Evolutionary conservation across 2,888 invertebrate species (phyloP).

Genomic region (Tholera decimalis): DNA sequence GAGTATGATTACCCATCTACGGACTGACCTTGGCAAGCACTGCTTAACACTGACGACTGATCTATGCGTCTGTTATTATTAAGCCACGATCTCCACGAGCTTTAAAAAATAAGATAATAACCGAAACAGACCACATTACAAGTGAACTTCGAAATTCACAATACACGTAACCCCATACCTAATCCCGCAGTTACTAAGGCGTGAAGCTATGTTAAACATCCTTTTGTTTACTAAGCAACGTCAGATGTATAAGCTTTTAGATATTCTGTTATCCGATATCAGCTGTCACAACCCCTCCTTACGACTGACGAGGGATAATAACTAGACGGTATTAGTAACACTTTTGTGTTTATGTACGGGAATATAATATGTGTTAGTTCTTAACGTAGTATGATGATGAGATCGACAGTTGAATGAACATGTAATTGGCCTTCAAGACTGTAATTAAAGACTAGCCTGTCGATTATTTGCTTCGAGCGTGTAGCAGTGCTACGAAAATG

Average conservation of each 20-base stretch:
- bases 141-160: constrained; percentile 15
- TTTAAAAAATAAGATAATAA: constrained; percentile 2
- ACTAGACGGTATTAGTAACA: constrained; percentile 57
- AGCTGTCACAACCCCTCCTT: constrained; percentile 68
- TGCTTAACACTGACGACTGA: too few relatives aligned
- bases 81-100: too few relatives aligned
- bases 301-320: constrained; percentile 77
- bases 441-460: constrained; percentile 3
- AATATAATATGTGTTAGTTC: constrained; percentile 28
- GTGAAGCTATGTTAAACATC: constrained; percentile 51
- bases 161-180: constrained; percentile 11
- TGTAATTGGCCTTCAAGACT: too few relatives aligned
- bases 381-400: constrained; percentile 8
- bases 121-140: background rate
- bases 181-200: constrained; percentile 37
- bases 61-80: too few relatives aligned
- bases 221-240: constrained; percentile 62
- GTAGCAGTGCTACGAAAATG: constrained; percentile 23
- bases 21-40: too few relatives aligned
- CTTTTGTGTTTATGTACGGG: constrained; percentile 44
- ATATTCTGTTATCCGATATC: constrained; percentile 70
- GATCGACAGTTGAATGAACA: constrained; percentile 42
- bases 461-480: background rate
- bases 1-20: too few relatives aligned
- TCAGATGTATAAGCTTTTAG: constrained; percentile 58